phyloP scores from a whole-genome alignment of 2,888 invertebrate genomes.

The Platerodrilus igneus region DNA sequence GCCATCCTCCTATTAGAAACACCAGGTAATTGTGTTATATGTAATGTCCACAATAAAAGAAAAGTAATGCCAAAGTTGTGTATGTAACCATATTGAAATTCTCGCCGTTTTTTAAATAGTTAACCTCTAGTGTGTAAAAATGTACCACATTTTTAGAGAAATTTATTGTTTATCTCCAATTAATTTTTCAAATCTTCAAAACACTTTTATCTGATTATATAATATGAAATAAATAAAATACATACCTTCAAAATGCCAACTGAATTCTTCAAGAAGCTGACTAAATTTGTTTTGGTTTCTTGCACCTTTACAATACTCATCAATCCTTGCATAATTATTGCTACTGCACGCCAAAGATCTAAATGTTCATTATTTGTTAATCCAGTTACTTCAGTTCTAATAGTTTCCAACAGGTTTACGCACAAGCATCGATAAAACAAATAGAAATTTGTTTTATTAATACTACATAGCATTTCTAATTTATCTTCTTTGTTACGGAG shows the following conservation, averaged over 20 bases:
- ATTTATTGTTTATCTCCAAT: no score
- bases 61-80: no score
- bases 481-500: conserved; percentile 57
- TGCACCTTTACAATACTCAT: conserved; percentile 62
- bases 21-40: no score
- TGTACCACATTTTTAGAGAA: no score
- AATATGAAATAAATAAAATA: no score
- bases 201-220: no score
- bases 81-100: no score
- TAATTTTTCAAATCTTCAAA: no score
- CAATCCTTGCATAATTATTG: conserved; percentile 59
- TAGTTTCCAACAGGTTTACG: conserved; percentile 55
- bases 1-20: no score
- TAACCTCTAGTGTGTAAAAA: no score
- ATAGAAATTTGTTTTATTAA: conserved; percentile 64
- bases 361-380: conserved; percentile 59
- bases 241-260: conserved; percentile 57
- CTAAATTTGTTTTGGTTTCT: conserved; percentile 59
- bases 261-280: conserved; percentile 62
- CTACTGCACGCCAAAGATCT: conserved; percentile 61
- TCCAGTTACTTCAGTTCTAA: conserved; percentile 51
- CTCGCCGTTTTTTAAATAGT: no score
- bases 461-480: conserved; percentile 58
- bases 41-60: no score
- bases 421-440: conserved; percentile 65